Evolutionary conservation across 2,888 invertebrate genomes (phyloP).

Genomic region (Hypolimnas misippus): DNA sequence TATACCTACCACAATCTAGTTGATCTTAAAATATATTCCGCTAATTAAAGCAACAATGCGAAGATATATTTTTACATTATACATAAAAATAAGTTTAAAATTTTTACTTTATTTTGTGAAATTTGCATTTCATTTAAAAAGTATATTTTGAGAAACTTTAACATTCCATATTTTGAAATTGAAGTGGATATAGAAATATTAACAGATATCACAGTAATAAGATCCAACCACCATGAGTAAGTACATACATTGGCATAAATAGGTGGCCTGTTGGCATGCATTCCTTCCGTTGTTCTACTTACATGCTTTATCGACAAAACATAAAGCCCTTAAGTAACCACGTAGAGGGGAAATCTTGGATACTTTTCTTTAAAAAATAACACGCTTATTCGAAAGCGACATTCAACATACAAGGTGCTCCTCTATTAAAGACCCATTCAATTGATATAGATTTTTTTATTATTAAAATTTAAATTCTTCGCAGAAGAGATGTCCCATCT

Average conservation of each 20-base stretch:
- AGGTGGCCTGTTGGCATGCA: constrained; percentile 38
- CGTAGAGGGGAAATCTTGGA: constrained; percentile 63
- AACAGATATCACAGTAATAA: neutral
- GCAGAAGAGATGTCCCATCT: constrained; percentile 92
- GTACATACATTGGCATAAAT: constrained; percentile 15
- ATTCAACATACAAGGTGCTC: constrained; percentile 44
- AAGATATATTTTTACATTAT: constrained; percentile 8
- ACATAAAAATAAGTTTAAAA: neutral
- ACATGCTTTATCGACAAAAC: constrained; percentile 76
- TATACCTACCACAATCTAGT: constrained; percentile 37
- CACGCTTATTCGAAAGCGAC: constrained; percentile 65
- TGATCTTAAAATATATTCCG: constrained; percentile 32
- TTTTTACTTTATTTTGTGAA: neutral
- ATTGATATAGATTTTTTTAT: constrained; percentile 31
- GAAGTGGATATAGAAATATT: neutral
- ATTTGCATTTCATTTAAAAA: neutral
- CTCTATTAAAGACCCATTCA: constrained; percentile 20
- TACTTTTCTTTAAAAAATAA: constrained; percentile 55
- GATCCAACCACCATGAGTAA: neutral
- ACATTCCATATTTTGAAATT: neutral
- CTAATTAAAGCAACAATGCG: constrained; percentile 33
- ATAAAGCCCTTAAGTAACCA: constrained; percentile 64
- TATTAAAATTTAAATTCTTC: constrained; percentile 52
- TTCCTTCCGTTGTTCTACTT: constrained; percentile 37
- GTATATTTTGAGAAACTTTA: neutral